Base-by-base conservation (phyloP, 2,888 invertebrate species). In the Drosophila sordidula region DNA sequence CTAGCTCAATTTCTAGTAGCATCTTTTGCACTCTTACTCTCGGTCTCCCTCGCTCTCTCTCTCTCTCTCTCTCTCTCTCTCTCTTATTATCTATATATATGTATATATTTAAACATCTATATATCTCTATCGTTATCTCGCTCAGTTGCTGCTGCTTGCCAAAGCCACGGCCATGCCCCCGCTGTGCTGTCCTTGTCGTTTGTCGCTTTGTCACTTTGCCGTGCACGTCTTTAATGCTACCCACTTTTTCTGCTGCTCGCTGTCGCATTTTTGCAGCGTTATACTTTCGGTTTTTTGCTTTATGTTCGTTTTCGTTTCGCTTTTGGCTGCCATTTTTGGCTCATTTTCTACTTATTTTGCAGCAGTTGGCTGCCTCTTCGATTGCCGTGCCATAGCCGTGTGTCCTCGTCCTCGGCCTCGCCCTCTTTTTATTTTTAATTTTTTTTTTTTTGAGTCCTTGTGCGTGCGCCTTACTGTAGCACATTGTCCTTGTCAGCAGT, bases 321-420 rank as follows among this genome's bases (percentile, higher is more conserved):
- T 78, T 75, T 75, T 59, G 75, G 56, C 54, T 78, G 78, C 70
- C 76, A 85, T 85, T 82, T 82, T 84, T 70, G 73, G 76, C 88
- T 87, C 80, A 76, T 85, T 87, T 83, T 82, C 83, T 82, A 66
- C 80, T 85, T 81, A 85, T 78, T 79, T 75, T 81, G 65, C 81
- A 70, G 78, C 77, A 71, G 62, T 76, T 76, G 75, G 61, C 69
- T 76, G 69, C 66, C 56, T 39, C 64, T 70, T 78, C 78, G 70
- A 78, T 70, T 78, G 78, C 65, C 68, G 42, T 54, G 63, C 64
- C 50, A 26, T 39, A 46, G 44, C 41, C 50, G 42, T 61, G 38
- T 52, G 62, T 54, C 46, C 29, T 45, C 45, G 75, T 69, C 42
- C 34, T 34, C 46, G 57, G 29, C 45, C 38, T 38, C 45, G 62